Percentiles rank a stretch among this genome's conserved stretches.
Conservation (phyloP, 2,113 vertebrate species). For the Cnemophilus loriae region DNA sequence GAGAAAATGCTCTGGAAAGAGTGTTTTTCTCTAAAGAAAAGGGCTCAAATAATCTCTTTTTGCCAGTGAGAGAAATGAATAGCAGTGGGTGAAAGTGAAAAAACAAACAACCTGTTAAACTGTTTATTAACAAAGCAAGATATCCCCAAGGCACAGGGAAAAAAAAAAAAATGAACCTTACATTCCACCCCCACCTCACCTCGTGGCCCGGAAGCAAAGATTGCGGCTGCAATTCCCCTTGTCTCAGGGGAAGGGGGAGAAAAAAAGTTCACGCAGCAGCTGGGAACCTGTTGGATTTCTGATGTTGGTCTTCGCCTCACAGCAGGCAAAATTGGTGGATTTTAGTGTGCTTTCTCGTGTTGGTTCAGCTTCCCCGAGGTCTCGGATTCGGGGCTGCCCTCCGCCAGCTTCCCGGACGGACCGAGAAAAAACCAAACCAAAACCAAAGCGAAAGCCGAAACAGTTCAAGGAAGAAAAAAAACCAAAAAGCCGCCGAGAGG, state of each 20-base stretch:
- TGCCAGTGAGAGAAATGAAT: background rate
- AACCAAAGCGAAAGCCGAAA: background rate
- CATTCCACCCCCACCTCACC: background rate
- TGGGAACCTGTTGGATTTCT: background rate
- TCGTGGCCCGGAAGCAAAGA: background rate
- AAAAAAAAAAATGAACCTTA: background rate
- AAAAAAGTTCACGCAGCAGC: background rate
- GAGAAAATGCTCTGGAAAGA: background rate
- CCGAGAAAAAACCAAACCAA: background rate
- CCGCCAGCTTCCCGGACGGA: rapidly evolving
- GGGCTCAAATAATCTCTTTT: background rate
- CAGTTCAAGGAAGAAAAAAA: background rate
- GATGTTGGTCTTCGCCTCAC: background rate
- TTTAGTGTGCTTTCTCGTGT: background rate
- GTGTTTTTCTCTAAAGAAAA: background rate
- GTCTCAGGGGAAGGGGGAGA: background rate
- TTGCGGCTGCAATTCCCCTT: background rate
- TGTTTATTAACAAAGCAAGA: background rate
- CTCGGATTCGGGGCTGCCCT: rapidly evolving
- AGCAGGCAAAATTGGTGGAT: background rate
- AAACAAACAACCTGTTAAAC: background rate
- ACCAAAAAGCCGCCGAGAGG: rapidly evolving
- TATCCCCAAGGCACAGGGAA: background rate
- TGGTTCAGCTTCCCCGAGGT: background rate
- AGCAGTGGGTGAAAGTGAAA: background rate